Conservation (phyloP, 2,113 vertebrate genomes). For the Empidonax traillii region DNA sequence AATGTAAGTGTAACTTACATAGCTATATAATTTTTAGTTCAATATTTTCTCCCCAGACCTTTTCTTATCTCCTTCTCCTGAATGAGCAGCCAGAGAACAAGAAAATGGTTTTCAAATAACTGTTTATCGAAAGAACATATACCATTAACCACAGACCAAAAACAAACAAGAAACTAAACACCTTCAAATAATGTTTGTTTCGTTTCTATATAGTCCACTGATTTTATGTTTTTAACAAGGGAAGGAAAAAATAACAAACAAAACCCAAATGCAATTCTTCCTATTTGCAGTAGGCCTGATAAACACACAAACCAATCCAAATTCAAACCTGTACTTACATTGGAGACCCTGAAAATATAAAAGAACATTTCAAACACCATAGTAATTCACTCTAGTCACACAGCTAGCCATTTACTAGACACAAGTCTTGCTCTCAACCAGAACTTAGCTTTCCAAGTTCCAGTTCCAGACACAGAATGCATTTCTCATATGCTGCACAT, state of each 20-base stretch:
- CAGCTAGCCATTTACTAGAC: background rate
- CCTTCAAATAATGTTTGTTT: background rate
- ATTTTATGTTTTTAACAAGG: background rate
- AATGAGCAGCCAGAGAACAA: background rate
- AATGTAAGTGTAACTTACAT: background rate
- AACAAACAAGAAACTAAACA: background rate
- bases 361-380: background rate
- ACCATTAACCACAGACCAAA: background rate
- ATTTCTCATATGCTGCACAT: background rate
- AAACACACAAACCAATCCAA: background rate
- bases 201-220: background rate
- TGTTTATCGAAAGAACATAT: background rate
- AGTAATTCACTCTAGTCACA: background rate
- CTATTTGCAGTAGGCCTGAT: background rate
- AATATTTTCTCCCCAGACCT: background rate
- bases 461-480: background rate
- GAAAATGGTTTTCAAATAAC: background rate
- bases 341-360: background rate
- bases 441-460: background rate
- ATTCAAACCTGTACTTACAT: background rate
- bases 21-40: background rate
- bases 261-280: background rate
- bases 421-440: background rate
- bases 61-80: background rate
- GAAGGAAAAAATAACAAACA: background rate